Evolutionary conservation across 2,797 vertebrate genomes (phyloP).

Genomic region (Pygocentrus nattereri): DNA sequence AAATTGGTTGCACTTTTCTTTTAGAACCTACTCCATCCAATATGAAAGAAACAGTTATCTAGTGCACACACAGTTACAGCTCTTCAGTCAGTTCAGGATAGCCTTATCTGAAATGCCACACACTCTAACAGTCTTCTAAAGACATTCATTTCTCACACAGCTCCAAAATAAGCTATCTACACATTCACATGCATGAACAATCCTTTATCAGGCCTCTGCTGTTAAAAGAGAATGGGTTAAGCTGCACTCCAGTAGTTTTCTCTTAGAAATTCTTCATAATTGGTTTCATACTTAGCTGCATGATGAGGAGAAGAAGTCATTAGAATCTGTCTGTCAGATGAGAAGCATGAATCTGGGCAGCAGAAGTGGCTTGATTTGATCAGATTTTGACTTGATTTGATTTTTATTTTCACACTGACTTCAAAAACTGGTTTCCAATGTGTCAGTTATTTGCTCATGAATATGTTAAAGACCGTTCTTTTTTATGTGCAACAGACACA

Average conservation of each 20-base stretch:
- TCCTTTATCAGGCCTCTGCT: background rate
- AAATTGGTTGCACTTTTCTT: constrained; percentile 12
- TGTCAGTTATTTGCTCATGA: too few relatives aligned
- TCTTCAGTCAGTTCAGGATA: constrained; percentile 29
- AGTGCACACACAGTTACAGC: constrained; percentile 13
- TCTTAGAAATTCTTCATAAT: background rate
- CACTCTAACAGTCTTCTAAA: constrained; percentile 20
- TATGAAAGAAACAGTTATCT: constrained; percentile 18
- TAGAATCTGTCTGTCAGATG: background rate
- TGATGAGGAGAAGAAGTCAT: background rate
- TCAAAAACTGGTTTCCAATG: too few relatives aligned
- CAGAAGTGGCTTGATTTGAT: background rate
- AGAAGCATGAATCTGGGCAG: background rate
- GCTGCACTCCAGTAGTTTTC: constrained; percentile 17
- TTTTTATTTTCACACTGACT: too few relatives aligned
- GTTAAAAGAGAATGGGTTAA: constrained; percentile 37
- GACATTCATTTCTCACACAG: constrained; percentile 25
- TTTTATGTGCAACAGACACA: too few relatives aligned
- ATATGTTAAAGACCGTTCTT: too few relatives aligned
- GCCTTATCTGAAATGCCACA: constrained; percentile 45
- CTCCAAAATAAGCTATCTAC: constrained; percentile 38
- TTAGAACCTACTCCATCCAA: constrained; percentile 24
- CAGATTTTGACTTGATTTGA: background rate
- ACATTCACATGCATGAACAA: constrained; percentile 13
- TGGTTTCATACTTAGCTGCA: background rate